Evolutionary conservation across 2,797 vertebrate species (phyloP).

Genomic region (Clarias laeviceps): DNA sequence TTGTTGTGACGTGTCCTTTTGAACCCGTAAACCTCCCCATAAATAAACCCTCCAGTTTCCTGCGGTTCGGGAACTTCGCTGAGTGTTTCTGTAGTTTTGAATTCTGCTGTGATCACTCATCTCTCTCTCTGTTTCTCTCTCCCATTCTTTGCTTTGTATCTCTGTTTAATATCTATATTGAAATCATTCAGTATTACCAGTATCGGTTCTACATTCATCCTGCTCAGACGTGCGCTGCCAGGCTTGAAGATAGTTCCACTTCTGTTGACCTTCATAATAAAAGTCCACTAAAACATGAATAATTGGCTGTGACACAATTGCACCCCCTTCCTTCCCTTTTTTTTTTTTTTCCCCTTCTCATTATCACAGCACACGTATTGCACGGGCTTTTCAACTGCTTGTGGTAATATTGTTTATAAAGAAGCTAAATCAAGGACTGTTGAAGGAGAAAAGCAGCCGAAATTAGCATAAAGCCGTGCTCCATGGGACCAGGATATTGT

Average conservation of each 20-base stretch:
- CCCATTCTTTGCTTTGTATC: conserved; percentile 15
- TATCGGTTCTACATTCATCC: conserved; percentile 51
- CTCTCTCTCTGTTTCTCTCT: conserved; percentile 33
- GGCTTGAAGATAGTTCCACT: conserved; percentile 56
- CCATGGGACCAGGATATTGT: conserved; percentile 72
- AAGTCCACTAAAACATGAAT: conserved; percentile 68
- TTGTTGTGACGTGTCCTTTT: conserved; percentile 40
- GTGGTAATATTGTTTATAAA: conserved; percentile 76
- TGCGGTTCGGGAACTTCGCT: neutral
- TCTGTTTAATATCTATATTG: conserved; percentile 75
- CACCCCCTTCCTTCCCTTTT: neutral
- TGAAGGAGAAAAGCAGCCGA: conserved; percentile 85
- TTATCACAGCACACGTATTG: conserved; percentile 20
- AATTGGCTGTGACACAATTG: conserved; percentile 58
- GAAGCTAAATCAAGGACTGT: conserved; percentile 87
- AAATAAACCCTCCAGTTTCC: conserved; percentile 35
- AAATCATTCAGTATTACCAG: conserved; percentile 67
- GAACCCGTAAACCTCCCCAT: conserved; percentile 20
- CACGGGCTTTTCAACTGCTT: conserved; percentile 19
- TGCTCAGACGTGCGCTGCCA: conserved; percentile 45
- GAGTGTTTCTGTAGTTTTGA: neutral
- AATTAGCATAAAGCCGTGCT: conserved; percentile 91
- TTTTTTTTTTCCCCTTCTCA: neutral
- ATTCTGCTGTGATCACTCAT: conserved; percentile 8
- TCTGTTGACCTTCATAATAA: conserved; percentile 66